These are phyloP conservation scores for Agonum fuliginosum DNA, from an alignment of 2,888 invertebrate genomes.

Conservation along the genomic window DNA sequence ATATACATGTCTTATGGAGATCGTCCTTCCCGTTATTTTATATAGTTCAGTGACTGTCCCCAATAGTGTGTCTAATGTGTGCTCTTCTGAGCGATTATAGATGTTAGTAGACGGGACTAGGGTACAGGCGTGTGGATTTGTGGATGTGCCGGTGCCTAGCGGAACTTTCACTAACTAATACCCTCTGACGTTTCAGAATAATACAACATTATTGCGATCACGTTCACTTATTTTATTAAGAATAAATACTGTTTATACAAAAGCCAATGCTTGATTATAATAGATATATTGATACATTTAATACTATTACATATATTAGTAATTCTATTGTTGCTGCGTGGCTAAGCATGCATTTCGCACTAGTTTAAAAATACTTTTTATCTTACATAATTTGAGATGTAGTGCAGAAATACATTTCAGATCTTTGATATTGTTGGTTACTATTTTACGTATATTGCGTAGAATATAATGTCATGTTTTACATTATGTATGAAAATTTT, in stretches of 20 bases:
- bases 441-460: too few relatives aligned
- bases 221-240: constrained; percentile 45
- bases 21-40: too few relatives aligned
- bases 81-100: constrained; percentile 32
- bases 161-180: background rate
- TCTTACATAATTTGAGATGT: too few relatives aligned
- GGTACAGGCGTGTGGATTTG: constrained; percentile 15
- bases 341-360: constrained; percentile 7
- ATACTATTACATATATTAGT: background rate
- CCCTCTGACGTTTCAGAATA: too few relatives aligned
- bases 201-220: constrained; percentile 43
- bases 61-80: too few relatives aligned
- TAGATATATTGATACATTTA: constrained; percentile 20
- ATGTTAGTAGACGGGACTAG: constrained; percentile 57
- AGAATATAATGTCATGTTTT: too few relatives aligned
- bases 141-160: constrained; percentile 6
- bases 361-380: constrained; percentile 54
- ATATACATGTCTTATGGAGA: too few relatives aligned
- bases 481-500: too few relatives aligned
- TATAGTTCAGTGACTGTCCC: too few relatives aligned
- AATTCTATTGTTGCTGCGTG: background rate
- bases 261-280: constrained; percentile 31
- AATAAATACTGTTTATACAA: constrained; percentile 41
- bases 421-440: too few relatives aligned
- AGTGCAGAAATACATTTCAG: too few relatives aligned